phyloP scores from a whole-genome alignment of 2,113 vertebrate species.

The Tringa solitaria region DNA sequence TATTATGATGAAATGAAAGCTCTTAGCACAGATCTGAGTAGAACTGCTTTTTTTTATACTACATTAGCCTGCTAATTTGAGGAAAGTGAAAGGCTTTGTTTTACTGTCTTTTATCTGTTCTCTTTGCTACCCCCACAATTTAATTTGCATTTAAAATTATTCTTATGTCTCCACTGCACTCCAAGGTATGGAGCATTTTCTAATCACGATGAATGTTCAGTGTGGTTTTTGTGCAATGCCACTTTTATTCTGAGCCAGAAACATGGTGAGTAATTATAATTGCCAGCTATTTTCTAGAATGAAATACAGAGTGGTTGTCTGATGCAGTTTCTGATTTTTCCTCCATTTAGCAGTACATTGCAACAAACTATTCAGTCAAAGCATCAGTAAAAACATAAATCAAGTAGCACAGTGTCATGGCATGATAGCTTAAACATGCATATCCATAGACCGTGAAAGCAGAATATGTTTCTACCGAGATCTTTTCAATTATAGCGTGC shows the following conservation, averaged over 20 bases:
- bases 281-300: constrained; percentile 67
- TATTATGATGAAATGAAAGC: constrained; percentile 75
- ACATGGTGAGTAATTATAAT: constrained; percentile 76
- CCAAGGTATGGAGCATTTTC: constrained; percentile 77
- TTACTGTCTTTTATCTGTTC: constrained; percentile 80
- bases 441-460: neutral
- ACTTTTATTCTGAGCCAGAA: constrained; percentile 75
- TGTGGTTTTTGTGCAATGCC: constrained; percentile 65
- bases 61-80: constrained; percentile 79
- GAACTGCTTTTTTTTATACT: constrained; percentile 69
- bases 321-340: constrained; percentile 41
- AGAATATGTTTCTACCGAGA: neutral
- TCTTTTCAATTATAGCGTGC: neutral
- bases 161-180: constrained; percentile 73
- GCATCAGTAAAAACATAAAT: constrained; percentile 37
- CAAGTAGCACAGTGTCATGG: constrained; percentile 21
- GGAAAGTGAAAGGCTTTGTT: constrained; percentile 80
- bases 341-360: constrained; percentile 39
- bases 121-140: constrained; percentile 79
- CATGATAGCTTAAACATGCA: constrained; percentile 5
- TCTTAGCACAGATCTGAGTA: constrained; percentile 68
- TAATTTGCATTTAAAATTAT: constrained; percentile 84
- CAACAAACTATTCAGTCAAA: constrained; percentile 56
- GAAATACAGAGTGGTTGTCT: constrained; percentile 53
- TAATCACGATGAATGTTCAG: constrained; percentile 70